Conservation (phyloP, 1,140 invertebrate species). For the Zophobas atratus region DNA sequence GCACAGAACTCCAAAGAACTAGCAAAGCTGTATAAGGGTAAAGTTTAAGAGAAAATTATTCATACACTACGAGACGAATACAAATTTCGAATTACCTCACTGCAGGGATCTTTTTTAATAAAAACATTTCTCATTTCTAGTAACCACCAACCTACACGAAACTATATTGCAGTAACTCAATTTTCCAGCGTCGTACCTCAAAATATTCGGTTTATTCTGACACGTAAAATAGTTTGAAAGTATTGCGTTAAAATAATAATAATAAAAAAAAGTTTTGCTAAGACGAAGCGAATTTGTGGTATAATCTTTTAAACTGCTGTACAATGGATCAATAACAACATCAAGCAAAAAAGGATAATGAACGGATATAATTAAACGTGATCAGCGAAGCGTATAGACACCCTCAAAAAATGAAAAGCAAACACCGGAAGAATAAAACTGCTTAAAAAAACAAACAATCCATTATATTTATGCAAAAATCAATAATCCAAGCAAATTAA, state of each 20-base stretch:
- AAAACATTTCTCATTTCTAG: constrained; percentile 11
- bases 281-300: no score
- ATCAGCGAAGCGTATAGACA: constrained; percentile 7
- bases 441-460: constrained; percentile 3
- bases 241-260: no score
- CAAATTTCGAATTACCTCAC: constrained; percentile 31
- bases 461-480: constrained; percentile 5
- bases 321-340: neutral
- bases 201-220: neutral
- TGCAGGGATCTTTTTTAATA: constrained; percentile 22
- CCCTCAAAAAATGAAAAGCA: constrained; percentile 22
- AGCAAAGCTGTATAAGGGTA: constrained; percentile 4
- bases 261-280: no score
- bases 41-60: constrained; percentile 24
- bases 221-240: neutral
- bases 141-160: neutral
- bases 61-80: constrained; percentile 21
- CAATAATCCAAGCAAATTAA: neutral
- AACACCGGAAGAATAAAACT: neutral
- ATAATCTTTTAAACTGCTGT: no score
- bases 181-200: neutral
- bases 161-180: neutral
- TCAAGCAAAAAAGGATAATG: neutral
- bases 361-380: constrained; percentile 18
- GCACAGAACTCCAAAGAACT: neutral